Evolutionary conservation across 2,113 vertebrate genomes (phyloP), one percentile per base, ranked within the genome.

Genomic region (Prochilodus magdalenae): DNA sequence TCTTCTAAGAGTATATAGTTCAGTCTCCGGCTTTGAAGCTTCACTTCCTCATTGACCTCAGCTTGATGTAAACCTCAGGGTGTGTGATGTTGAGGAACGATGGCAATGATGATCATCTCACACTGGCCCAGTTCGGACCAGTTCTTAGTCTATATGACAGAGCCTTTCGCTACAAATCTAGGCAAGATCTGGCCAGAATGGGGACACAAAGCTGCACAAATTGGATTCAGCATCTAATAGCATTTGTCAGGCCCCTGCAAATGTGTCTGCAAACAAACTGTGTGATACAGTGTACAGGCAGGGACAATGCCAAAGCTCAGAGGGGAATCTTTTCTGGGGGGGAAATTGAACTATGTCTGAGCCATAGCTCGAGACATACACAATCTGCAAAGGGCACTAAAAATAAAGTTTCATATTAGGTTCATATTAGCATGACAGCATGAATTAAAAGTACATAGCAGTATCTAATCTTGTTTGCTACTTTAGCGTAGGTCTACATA

Each of bases 61-160:
- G 71, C 33, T 40, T 65, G 14, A 18, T 74, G 29, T 77, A 67
- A 74, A 59, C 72, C 44, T 33, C 33, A 71, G 55, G 69, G 70
- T 59, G 65, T 53, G 69, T 60, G 82, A 83, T 73, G 63, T 49
- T 77, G 73, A 77, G 51, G 62, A 44, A 60, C 30, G 60, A 73
- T 66, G 67, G 67, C 83, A 60, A 24, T 75, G n/a, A n/a, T 20
- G 29, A 40, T 73, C 73, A 73, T 87, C 57, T 73, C 59, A 33
- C 15, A 8, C 53, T 73, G 47, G 27, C 57, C 69, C 57, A 62
- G 62, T 71, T 77, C 57, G 49, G 73, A 60, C 49, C 47, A 70
- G 74, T 49, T 69, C 81, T 79, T 60, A 65, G 72, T 81, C 72
- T 75, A 72, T 74, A 51, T 81, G 84, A 84, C 79, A 79, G 65